Evolutionary conservation across 2,888 invertebrate genomes (phyloP).

Genomic region (Tenthredo mesomela): DNA sequence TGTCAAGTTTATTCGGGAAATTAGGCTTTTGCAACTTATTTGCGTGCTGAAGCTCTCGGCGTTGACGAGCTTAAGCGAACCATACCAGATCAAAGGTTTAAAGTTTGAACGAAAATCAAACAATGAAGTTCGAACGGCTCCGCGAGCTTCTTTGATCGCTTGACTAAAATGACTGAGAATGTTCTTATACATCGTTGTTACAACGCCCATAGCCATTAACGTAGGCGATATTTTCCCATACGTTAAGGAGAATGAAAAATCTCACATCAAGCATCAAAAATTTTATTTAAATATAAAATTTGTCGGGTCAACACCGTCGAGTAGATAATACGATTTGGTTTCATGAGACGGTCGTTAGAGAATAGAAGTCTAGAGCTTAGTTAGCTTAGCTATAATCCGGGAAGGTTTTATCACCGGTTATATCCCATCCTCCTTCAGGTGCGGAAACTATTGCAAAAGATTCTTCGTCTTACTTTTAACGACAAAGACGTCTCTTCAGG

Average conservation of each 20-base stretch:
- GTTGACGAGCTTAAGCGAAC: background rate
- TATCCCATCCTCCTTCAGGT: background rate
- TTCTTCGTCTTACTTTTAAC: conserved; percentile 40
- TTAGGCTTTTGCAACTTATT: background rate
- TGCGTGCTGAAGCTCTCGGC: conserved; percentile 7
- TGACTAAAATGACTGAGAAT: background rate
- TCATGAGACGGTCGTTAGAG: conserved; percentile 22
- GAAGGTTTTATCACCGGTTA: conserved; percentile 39
- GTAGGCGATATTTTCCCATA: background rate
- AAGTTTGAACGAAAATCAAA: conserved; percentile 33
- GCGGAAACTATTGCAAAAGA: conserved; percentile 44
- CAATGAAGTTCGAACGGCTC: background rate
- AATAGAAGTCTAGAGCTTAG: conserved; percentile 41
- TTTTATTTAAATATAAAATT: background rate
- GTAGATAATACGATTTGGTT: conserved; percentile 21
- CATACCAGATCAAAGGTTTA: background rate
- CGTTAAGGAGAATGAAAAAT: background rate
- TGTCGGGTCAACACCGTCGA: background rate
- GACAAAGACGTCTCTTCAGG: conserved; percentile 32
- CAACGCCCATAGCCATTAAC: background rate
- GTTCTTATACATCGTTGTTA: background rate
- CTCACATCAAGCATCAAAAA: background rate
- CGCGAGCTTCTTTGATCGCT: conserved; percentile 27
- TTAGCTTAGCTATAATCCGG: conserved; percentile 29
- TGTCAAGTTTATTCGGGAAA: background rate